phyloP scores from a whole-genome alignment of 2,113 vertebrate genomes.

The Epinephelus lanceolatus region DNA sequence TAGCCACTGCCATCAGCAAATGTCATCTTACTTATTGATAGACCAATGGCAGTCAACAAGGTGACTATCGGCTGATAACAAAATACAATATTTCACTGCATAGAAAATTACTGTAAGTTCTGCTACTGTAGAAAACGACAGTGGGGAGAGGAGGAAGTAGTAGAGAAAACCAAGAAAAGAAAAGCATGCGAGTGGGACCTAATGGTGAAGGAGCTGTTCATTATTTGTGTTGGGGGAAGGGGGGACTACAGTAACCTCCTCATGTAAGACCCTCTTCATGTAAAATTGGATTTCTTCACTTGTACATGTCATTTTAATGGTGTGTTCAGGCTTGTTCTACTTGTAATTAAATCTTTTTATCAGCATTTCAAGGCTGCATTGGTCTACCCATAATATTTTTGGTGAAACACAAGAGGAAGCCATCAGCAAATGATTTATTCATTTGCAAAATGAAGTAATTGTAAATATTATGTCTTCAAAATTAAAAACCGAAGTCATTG shows the following conservation, averaged over 20 bases:
- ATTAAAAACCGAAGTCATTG: not conserved
- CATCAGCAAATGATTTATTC: not conserved
- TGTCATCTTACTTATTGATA: no score
- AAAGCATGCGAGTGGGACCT: not conserved
- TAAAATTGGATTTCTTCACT: not conserved
- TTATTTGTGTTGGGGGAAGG: not conserved
- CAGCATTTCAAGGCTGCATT: not conserved
- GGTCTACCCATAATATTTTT: not conserved
- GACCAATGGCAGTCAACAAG: no score
- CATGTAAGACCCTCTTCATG: no score
- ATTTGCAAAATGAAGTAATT: conserved; percentile 1
- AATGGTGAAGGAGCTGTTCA: not conserved
- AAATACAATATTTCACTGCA: not conserved
- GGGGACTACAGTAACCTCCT: not conserved
- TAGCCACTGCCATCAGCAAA: no score
- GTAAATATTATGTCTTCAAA: not conserved
- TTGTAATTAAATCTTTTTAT: not conserved
- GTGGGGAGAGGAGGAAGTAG: not conserved
- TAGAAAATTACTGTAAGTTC: not conserved
- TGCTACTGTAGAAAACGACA: not conserved
- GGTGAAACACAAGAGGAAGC: not conserved
- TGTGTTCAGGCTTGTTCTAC: not conserved
- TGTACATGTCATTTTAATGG: not conserved
- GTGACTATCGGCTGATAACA: no score
- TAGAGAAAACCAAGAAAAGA: not conserved